Evolutionary conservation across 2,888 invertebrate genomes (phyloP), one percentile per base, ranked within the genome.

Genomic region (Patella ulyssiponensis): DNA sequence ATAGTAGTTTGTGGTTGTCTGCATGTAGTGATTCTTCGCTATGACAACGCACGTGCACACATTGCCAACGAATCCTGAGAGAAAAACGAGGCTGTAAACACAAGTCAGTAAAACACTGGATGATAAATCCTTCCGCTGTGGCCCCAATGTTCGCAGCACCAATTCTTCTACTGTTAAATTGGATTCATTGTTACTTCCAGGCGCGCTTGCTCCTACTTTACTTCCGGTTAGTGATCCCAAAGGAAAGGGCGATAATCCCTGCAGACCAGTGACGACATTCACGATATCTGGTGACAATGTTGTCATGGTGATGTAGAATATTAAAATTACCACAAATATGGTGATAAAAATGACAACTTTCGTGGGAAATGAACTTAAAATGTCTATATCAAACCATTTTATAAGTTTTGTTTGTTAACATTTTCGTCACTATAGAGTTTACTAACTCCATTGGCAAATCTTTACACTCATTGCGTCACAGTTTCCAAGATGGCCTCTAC

Each of bases 1-100:
- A 90, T 97, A 97, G 90, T 96, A 97, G 90, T 97, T 97, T 0
- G 97, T 97, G 0, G 97, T 95, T 0, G 96, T 96, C 87, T 96
- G 96, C 95, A 97, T 95, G 3, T 95, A 94, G 0, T 94, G 93
- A 75, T 84, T 86, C 33, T 77, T 78, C 11, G 81, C 79, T 64
- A 86, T 86, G 23, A 86, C 85, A 73, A 86, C 72, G 77, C 85
- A 86, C 33, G 86, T 86, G 78, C 83, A 83, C 20, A 83, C 75
- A 76, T 86, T 86, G 52, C 86, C 86, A 12, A 84, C 52, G 33
- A 82, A 77, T 17, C 86, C 86, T 14, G 85, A 79, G 20, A 83
- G 58, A 76, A 83, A 82, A 76, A 83, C 79, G 75, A 83, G 73
- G n/a, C 76, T 75, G 70, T 82, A 82, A 20, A 83, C 79, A 74